Percentiles rank a stretch among this genome's conserved stretches.
Conservation (phyloP, 1,140 invertebrate species). For the Trichonephila clavata region DNA sequence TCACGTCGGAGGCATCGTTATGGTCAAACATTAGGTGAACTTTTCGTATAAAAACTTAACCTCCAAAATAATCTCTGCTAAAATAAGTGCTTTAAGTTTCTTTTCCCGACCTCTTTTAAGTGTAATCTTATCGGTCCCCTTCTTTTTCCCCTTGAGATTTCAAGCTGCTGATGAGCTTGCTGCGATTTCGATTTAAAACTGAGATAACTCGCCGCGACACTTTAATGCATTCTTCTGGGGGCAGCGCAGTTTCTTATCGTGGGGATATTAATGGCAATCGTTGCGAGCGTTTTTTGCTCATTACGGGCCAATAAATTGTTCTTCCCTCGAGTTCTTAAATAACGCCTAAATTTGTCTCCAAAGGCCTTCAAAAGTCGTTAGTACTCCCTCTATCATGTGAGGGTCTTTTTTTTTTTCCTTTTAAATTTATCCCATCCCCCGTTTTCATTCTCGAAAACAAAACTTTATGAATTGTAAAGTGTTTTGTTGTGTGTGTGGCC, state of each 20-base stretch:
- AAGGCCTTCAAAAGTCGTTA: slow-evolving; percentile 38
- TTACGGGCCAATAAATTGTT: slow-evolving; percentile 48
- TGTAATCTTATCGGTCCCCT: slow-evolving; percentile 1
- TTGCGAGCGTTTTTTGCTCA: slow-evolving; percentile 38
- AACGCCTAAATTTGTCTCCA: slow-evolving; percentile 47
- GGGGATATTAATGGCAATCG: slow-evolving; percentile 45
- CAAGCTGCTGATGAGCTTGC: background rate
- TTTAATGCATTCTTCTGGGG: slow-evolving; percentile 18
- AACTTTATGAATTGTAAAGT: slow-evolving; percentile 46
- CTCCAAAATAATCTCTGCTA: background rate
- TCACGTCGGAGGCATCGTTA: background rate
- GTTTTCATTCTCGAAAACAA: background rate
- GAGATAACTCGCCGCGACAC: slow-evolving; percentile 20
- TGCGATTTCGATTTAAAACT: slow-evolving; percentile 26
- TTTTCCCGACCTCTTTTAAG: background rate
- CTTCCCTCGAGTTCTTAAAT: slow-evolving; percentile 44
- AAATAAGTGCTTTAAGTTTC: background rate
- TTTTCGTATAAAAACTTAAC: background rate
- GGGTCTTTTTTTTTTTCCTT: background rate
- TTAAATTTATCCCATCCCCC: too few relatives aligned
- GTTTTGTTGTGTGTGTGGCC: slow-evolving; percentile 34
- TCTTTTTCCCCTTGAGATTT: background rate
- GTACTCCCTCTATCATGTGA: background rate
- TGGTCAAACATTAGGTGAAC: background rate
- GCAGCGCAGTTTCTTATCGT: slow-evolving; percentile 31